Conservation (phyloP, 2,797 vertebrate species). For the Sciaenops ocellatus region DNA sequence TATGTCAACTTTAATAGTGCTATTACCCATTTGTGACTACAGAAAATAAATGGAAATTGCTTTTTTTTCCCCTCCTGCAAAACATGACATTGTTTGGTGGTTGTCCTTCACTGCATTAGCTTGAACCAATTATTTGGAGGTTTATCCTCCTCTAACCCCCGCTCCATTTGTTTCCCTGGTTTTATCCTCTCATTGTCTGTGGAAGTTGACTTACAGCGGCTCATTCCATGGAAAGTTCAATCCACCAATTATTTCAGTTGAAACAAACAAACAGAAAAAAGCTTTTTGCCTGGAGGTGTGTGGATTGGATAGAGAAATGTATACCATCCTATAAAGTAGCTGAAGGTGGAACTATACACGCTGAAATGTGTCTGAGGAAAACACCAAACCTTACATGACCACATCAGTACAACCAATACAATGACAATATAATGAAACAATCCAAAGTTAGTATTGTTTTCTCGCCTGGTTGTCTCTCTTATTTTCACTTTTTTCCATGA, state of each 20-base stretch:
- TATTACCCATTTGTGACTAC: background rate
- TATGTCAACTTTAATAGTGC: slow-evolving; percentile 3
- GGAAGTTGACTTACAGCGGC: too few relatives aligned
- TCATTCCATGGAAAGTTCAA: background rate
- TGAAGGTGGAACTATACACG: background rate
- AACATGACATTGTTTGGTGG: background rate
- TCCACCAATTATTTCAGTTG: background rate
- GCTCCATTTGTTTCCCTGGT: background rate
- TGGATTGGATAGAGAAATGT: background rate
- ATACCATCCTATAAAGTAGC: background rate
- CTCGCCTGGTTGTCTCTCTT: background rate
- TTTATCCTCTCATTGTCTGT: background rate
- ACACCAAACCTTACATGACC: too few relatives aligned
- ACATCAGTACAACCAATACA: background rate
- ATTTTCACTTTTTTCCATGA: background rate
- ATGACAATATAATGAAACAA: background rate
- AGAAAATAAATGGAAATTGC: background rate
- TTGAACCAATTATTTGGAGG: background rate
- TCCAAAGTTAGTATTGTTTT: background rate
- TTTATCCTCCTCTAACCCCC: background rate
- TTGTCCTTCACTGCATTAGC: background rate
- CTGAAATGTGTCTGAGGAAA: background rate
- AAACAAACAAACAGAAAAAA: background rate
- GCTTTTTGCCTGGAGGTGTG: background rate
- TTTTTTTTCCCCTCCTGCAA: background rate